A percentile compares a stretch with the other conserved stretches of the same genome.
These are phyloP conservation scores for Antigone vipio DNA, from an alignment of 2,113 vertebrate genomes.

Conservation along the genomic window DNA sequence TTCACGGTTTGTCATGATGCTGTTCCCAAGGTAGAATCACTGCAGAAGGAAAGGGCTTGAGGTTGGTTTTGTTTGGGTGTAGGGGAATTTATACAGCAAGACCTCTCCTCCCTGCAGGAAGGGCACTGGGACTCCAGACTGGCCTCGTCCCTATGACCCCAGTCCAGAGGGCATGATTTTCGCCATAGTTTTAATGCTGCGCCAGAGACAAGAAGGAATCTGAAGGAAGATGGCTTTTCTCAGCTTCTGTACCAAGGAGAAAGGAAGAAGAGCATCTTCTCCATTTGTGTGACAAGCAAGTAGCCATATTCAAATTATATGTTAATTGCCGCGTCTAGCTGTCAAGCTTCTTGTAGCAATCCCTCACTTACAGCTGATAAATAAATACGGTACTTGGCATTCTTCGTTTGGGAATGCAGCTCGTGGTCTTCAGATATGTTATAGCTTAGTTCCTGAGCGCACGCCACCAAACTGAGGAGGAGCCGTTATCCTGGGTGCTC, in stretches of 20 bases:
- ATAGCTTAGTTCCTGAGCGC: not conserved
- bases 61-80: not conserved
- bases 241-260: not conserved
- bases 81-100: not conserved
- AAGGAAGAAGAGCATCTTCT: not conserved
- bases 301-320: not conserved
- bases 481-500: not conserved
- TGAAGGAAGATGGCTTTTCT: not conserved
- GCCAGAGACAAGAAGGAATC: not conserved
- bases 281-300: not conserved
- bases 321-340: not conserved
- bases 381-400: not conserved
- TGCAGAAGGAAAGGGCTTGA: not conserved
- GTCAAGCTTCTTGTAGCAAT: not conserved
- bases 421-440: not conserved
- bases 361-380: not conserved
- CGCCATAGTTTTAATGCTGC: not conserved
- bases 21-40: not conserved
- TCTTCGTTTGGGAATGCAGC: not conserved
- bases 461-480: not conserved
- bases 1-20: too few species aligned
- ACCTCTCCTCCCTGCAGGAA: not conserved
- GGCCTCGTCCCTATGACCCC: not conserved
- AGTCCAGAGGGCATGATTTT: rapidly evolving
- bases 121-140: not conserved